phyloP scores from a whole-genome alignment of 2,113 vertebrate genomes.

The Passer domesticus region DNA sequence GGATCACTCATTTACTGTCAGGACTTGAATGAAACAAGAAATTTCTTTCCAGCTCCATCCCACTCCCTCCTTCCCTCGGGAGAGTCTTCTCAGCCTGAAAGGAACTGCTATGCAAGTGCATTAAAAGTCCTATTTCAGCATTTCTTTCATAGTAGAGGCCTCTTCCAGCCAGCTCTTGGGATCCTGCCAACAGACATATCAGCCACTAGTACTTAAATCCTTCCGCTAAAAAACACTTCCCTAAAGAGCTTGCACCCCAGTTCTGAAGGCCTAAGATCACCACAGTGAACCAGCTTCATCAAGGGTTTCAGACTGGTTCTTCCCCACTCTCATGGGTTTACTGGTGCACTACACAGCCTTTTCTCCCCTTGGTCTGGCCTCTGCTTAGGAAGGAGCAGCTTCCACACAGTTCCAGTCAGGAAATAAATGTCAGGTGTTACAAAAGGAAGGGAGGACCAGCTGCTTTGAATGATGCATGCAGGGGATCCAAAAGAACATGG shows the following conservation, averaged over 20 bases:
- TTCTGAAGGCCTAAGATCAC: background rate
- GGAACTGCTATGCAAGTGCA: constrained; percentile 32
- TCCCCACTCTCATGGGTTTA: background rate
- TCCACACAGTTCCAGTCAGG: background rate
- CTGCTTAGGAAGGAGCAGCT: background rate
- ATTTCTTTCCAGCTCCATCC: constrained; percentile 6
- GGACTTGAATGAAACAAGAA: background rate
- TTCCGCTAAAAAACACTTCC: constrained; percentile 37
- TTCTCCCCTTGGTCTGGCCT: background rate
- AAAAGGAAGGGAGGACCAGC: background rate
- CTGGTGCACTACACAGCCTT: background rate
- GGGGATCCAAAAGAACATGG: background rate
- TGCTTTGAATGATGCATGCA: background rate
- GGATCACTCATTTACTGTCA: background rate
- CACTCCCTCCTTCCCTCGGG: constrained; percentile 2
- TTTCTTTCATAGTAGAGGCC: constrained; percentile 36
- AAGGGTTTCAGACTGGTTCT: background rate
- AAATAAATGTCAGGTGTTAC: constrained; percentile 37
- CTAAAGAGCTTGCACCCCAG: constrained; percentile 19
- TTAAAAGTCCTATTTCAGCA: constrained; percentile 54
- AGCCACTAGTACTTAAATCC: constrained; percentile 38
- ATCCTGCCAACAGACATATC: constrained; percentile 46
- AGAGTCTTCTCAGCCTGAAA: background rate
- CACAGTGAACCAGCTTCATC: background rate
- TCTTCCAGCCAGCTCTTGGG: constrained; percentile 49